Base-by-base conservation (phyloP, 2,888 invertebrate genomes). In the Andrena bucephala region DNA sequence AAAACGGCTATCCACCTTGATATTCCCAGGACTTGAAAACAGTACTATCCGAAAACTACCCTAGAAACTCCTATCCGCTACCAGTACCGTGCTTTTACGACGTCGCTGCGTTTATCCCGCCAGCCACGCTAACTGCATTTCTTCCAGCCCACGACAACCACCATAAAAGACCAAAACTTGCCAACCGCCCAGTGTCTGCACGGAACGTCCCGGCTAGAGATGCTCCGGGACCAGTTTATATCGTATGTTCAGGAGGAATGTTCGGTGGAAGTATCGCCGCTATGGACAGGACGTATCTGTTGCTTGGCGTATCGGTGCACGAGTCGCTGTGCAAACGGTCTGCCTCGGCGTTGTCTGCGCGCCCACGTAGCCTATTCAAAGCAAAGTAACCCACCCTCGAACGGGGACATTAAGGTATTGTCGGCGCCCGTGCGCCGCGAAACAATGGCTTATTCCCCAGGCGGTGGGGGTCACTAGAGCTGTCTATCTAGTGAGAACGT, bases 381-480 rank as follows among this genome's bases (percentile, higher is more conserved):
- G 73, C 75, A 80, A 82, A 29, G 59, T 52, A 60, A 60, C 81
- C 78, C 83, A 42, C 42, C 42, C 81, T 79, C 74, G 86, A 86
- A 88, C 87, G 84, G 83, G 8, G 86, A 86, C 89, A 87, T 88
- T 88, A 86, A 82, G 66, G 85, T 71, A 90, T 91, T 91, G 90
- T 91, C 83, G 89, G 88, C 77, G 81, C 75, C 81, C 73, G 86
- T 85, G 77, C 79, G 78, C 84, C 81, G 69, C 68, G 84, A 87
- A 90, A 91, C 91, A 91, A 91, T 90, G 84, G 81, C 69, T 75
- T 85, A 85, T 83, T 85, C 88, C 90, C 90, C 57, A 79, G 86
- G 79, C 85, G 77, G 54, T 33, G 60, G 65, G 42, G 85, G 83
- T 87, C 87, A 84, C 87, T 77, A 48, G 78, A 57, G 54, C 50